These are phyloP conservation scores for Rhodeus uyekii DNA, from an alignment of 2,797 vertebrate genomes.

Conservation along the genomic window DNA sequence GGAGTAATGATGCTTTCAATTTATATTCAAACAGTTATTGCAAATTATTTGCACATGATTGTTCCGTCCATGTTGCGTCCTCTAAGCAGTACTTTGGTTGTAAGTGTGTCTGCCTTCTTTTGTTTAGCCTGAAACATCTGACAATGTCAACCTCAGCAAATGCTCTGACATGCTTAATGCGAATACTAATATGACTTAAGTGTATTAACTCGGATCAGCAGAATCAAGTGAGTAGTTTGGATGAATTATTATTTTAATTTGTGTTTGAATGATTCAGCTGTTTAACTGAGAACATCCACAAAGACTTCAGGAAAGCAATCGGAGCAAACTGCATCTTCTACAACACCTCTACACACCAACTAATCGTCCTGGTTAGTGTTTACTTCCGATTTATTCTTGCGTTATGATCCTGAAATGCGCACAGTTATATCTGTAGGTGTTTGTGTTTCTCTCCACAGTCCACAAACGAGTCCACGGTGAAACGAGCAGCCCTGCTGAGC, in stretches of 20 bases:
- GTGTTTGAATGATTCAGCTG: constrained; percentile 74
- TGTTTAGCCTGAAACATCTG: no score
- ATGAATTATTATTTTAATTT: neutral
- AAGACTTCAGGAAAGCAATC: constrained; percentile 93
- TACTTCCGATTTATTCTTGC: neutral
- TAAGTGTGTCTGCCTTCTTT: no score
- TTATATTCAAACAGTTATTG: no score
- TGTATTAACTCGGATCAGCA: neutral
- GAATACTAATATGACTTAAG: no score
- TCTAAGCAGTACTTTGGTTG: neutral
- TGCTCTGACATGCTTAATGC: no score
- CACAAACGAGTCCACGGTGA: constrained; percentile 87
- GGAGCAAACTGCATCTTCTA: constrained; percentile 91
- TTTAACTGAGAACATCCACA: constrained; percentile 87
- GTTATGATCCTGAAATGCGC: neutral
- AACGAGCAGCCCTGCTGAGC: constrained; percentile 85
- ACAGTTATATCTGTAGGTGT: neutral
- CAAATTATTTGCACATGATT: neutral
- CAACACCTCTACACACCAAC: constrained; percentile 81
- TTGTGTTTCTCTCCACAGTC: constrained; percentile 72
- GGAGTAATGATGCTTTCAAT: neutral
- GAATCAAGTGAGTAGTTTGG: neutral
- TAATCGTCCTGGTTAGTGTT: constrained; percentile 85
- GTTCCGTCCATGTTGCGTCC: neutral
- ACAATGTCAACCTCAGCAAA: no score